Percentiles rank a stretch among this genome's conserved stretches.
These are phyloP conservation scores for Sarcophaga variegata DNA, from an alignment of 2,888 invertebrate species.

Conservation along the genomic window DNA sequence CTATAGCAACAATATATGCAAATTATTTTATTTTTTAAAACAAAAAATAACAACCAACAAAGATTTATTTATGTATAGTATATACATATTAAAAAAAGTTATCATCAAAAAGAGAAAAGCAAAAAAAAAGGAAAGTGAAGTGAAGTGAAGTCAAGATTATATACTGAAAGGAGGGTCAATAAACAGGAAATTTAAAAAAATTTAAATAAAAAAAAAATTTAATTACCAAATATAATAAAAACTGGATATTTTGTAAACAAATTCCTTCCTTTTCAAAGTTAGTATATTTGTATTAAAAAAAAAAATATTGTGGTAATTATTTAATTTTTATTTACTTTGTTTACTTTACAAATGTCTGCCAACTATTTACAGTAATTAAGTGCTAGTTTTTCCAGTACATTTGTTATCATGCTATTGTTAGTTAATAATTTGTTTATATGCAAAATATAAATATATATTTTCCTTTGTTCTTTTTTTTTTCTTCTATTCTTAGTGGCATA, in stretches of 20 bases:
- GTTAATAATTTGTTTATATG: slow-evolving; percentile 34
- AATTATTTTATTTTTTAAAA: not conserved
- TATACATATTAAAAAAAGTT: not conserved
- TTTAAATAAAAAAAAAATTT: not conserved
- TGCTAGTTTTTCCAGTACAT: slow-evolving; percentile 1
- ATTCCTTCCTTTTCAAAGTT: not conserved
- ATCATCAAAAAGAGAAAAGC: not conserved
- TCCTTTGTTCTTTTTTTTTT: slow-evolving; percentile 31
- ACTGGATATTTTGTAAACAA: not conserved
- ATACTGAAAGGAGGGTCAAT: not conserved
- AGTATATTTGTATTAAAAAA: not conserved
- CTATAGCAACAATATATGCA: not conserved
- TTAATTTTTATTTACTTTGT: not conserved
- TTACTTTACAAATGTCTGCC: not conserved
- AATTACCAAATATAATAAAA: not conserved
- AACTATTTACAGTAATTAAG: slow-evolving; percentile 2
- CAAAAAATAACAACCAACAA: not conserved
- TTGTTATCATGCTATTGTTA: slow-evolving; percentile 43
- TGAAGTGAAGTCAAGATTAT: not conserved
- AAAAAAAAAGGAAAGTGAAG: slow-evolving; percentile 4
- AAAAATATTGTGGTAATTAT: not conserved
- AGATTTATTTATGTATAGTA: not conserved
- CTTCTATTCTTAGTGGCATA: not conserved
- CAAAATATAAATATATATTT: not conserved
- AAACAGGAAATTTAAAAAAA: not conserved